Evolutionary conservation across 2,888 invertebrate genomes (phyloP), one percentile per base, ranked within the genome.

Genomic region (Melanargia galathea): DNA sequence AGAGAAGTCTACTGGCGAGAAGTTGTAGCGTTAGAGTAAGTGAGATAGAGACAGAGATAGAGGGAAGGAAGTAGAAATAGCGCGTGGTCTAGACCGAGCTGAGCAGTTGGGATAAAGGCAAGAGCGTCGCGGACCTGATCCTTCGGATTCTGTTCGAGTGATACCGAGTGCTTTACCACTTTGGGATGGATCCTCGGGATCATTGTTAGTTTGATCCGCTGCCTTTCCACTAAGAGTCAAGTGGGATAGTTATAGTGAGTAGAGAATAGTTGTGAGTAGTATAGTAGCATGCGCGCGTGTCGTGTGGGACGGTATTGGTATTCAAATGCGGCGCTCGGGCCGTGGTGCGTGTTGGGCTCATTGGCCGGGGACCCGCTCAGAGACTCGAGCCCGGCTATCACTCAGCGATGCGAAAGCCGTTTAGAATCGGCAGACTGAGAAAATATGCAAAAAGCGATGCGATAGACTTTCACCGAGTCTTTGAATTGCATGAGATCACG

Each of bases 261-360:
- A 86, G 80, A 86, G 82, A 87, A 88, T 85, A 87, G 83, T 87
- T 84, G 89, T 90, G 90, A 88, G 89, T 89, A 80, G 83, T 84
- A 81, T 76, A 83, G 81, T 81, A 84, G 84, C 90, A 90, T 90
- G 91, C 90, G 90, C 92, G 89, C 88, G 90, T 90, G 90, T 90
- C 82, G 86, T 89, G 91, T 90, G 84, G 82, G 83, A 84, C 83
- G 91, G 93, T 93, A 94, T 94, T 94, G 94, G 94, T 94, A 94
- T 94, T 94, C 94, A 94, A 94, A 94, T 94, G 94, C 93, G 92
- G 90, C 90, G 88, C 87, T 90, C 89, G 90, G 87, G 88, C 86
- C 86, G 75, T 83, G 79, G 86, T 87, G 89, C 83, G 83, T 85
- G 87, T 81, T 66, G 76, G 74, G 77, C 77, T 72, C 75, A 71